Evolutionary conservation across 2,888 invertebrate genomes (phyloP).

Genomic region (Eretmocerus hayati): DNA sequence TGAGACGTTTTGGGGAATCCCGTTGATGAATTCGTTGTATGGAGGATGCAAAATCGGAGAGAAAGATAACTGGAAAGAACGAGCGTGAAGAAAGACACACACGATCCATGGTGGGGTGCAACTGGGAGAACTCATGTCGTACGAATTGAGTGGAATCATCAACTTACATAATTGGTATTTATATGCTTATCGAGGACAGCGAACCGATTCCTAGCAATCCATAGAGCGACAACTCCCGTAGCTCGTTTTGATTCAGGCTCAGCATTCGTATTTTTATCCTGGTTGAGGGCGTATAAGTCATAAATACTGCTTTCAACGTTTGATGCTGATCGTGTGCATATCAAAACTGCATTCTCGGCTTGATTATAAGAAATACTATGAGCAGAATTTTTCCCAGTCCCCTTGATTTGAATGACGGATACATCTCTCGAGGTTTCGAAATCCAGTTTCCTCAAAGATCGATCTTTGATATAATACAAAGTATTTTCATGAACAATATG

Average conservation of each 20-base stretch:
- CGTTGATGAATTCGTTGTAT: too few species aligned
- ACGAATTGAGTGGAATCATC: too few species aligned
- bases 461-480: constrained; percentile 93
- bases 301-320: constrained; percentile 87
- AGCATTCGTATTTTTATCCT: constrained; percentile 52
- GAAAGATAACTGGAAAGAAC: too few species aligned
- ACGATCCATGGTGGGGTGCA: too few species aligned
- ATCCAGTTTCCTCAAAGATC: constrained; percentile 83
- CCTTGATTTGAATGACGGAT: constrained; percentile 86
- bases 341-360: constrained; percentile 89
- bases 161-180: constrained; percentile 16
- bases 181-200: constrained; percentile 80
- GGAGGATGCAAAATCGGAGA: too few species aligned
- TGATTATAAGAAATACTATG: constrained; percentile 94
- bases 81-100: too few species aligned
- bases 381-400: constrained; percentile 67
- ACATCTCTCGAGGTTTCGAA: constrained; percentile 89
- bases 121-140: too few species aligned
- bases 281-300: constrained; percentile 86
- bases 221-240: constrained; percentile 84
- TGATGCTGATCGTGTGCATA: constrained; percentile 68
- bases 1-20: too few species aligned
- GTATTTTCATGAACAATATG: constrained; percentile 89
- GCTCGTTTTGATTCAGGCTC: constrained; percentile 75
- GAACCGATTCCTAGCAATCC: constrained; percentile 96